These are phyloP conservation scores for Sparus aurata DNA, from an alignment of 2,797 vertebrate species.

Conservation along the genomic window DNA sequence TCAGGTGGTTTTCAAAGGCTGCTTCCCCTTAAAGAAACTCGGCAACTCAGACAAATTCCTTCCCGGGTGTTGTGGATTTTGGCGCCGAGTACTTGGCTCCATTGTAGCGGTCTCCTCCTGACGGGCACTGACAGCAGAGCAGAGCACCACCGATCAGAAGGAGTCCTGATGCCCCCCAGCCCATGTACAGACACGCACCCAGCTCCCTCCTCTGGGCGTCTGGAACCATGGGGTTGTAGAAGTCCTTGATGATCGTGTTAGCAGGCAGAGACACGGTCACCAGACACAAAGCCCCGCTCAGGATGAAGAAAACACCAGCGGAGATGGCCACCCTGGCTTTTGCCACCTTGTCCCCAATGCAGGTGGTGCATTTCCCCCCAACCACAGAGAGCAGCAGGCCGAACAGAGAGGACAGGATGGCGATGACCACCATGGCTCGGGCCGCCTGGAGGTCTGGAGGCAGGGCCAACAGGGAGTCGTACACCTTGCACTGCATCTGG, in stretches of 20 bases:
- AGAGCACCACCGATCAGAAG: conserved; percentile 88
- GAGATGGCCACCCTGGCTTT: conserved; percentile 84
- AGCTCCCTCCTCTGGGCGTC: conserved; percentile 89
- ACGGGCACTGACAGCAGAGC: conserved; percentile 86
- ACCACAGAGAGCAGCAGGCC: conserved; percentile 86
- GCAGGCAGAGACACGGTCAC: conserved; percentile 85
- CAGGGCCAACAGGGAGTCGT: conserved; percentile 82
- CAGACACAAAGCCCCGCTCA: conserved; percentile 83
- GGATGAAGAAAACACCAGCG: conserved; percentile 82
- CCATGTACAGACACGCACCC: conserved; percentile 90
- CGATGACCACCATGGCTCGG: conserved; percentile 82
- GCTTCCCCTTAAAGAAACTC: not conserved
- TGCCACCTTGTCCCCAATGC: conserved; percentile 78
- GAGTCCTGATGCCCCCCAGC: conserved; percentile 90
- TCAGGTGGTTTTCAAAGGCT: not conserved
- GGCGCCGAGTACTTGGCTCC: conserved; percentile 74
- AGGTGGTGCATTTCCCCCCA: conserved; percentile 88
- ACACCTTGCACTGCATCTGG: conserved; percentile 85
- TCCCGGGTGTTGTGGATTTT: conserved; percentile 77
- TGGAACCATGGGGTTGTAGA: conserved; percentile 84
- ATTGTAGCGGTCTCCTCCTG: conserved; percentile 66
- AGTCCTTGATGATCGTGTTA: conserved; percentile 84
- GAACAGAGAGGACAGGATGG: conserved; percentile 82
- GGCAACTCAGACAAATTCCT: conserved; percentile 79
- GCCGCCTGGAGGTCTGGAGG: conserved; percentile 82